Evolutionary conservation across 2,113 vertebrate genomes (phyloP), one percentile per base, ranked within the genome.

Genomic region (Chauna torquata): DNA sequence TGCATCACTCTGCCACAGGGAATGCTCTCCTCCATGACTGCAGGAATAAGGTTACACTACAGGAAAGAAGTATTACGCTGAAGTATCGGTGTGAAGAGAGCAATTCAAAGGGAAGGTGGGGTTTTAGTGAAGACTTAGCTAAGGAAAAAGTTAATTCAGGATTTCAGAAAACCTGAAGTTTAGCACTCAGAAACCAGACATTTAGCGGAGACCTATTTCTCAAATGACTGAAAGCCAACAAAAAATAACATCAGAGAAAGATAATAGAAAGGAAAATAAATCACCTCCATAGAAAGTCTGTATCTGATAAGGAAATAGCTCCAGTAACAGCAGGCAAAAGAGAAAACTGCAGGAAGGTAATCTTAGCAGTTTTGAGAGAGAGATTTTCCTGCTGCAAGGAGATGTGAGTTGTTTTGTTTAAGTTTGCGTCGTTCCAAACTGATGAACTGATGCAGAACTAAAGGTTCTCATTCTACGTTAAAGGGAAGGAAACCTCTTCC

Each of bases 1-100:
- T 62, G 25, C 45, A 9, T 58, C 49, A 8, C 1, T 0, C 17
- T 70, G 74, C 74, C 50, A 15, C 0, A 3, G 64, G 34, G 16
- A 82, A 0, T 6, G 1, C 36, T 82, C 22, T 52, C 7, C 62
- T 40, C 42, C n/a, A 0, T 27, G 23, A 11, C 40, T 54, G 38
- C 34, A 30, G 57, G 18, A 24, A 14, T 15, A 19, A 76, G 42
- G 34, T 50, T 64, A 17, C 5, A 3, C 38, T 30, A 24, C 54
- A 22, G 30, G 12, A 89, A 36, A 84, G 25, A 84, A n/a, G 45
- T 55, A 38, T 12, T 82, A 42, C 38, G 55, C 45, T 38, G 30
- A 52, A 55, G 16, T 49, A 55, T 36, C 77, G 45, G 14, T 58
- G 17, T 34, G 8, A 81, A 38, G 72, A 57, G 38, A 66, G 36